phyloP scores from a whole-genome alignment of 2,888 invertebrate genomes.

The Bellardia bayeri region DNA sequence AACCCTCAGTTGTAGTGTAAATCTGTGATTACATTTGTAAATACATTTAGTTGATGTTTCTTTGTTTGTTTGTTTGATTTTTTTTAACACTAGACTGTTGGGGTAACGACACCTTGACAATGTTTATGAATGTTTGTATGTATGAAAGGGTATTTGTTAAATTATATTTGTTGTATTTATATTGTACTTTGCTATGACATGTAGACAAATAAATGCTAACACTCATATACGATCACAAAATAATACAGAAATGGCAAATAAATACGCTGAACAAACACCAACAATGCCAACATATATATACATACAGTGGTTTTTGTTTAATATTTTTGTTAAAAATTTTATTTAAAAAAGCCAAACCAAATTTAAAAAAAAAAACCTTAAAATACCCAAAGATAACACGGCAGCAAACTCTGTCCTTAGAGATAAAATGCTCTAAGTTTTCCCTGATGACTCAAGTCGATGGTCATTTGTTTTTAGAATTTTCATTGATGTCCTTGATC shows the following conservation, averaged over 20 bases:
- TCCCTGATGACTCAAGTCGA: no score
- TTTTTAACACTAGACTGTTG: neutral
- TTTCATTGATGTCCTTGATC: no score
- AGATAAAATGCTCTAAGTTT: no score
- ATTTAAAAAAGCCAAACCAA: no score
- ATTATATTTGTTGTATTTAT: constrained; percentile 10
- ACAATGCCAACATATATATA: neutral
- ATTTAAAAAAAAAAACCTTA: no score
- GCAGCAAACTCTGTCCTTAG: no score
- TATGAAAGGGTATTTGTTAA: neutral
- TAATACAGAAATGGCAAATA: constrained; percentile 5
- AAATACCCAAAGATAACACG: no score
- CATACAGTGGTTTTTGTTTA: no score
- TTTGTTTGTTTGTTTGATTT: constrained; percentile 9
- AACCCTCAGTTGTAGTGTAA: neutral
- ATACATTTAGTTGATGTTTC: neutral
- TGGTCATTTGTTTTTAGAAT: no score
- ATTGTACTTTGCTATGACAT: constrained; percentile 20
- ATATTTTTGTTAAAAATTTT: no score
- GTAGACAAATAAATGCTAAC: constrained; percentile 33
- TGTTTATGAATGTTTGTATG: neutral
- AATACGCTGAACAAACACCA: constrained; percentile 8
- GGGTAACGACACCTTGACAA: constrained; percentile 11
- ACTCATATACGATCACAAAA: neutral
- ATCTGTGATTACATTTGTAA: neutral